Base-by-base conservation (phyloP, 2,113 vertebrate species). In the Bungarus multicinctus region DNA sequence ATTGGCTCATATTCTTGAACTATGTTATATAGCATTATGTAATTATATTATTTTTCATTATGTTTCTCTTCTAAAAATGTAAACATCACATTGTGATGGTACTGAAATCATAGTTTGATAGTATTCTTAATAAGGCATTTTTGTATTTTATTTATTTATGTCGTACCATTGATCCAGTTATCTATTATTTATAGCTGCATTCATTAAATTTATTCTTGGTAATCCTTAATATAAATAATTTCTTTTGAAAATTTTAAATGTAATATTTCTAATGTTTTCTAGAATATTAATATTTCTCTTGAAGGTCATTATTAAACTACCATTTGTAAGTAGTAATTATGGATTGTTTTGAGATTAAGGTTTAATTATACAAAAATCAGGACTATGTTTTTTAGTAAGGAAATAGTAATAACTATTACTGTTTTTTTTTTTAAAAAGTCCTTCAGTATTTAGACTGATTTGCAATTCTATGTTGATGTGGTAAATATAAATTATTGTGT, bases 401-500 rank as follows among this genome's bases (percentile, higher is more conserved):
- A 96, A 57, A 92, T 95, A 93, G 91, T 85, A 93, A 90, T 94
- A 91, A 87, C 90, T 93, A 55, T 97, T 30, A 87, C 91, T 50
- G 92, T 94, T 96, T 95, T 92, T 93, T 96, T 97, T 97, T 96
- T 43, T 95, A 97, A 91, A 95, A 93, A 94, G 90, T 93, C 88
- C 86, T 91, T 74, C 92, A 91, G 91, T 16, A 52, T 93, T 96
- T 97, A 93, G 95, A 92, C 89, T 94, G 90, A 90, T 95, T 81
- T 97, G 95, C 97, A 97, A 97, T 97, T 97, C 96, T 95, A 93
- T 94, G 85, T 94, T 39, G 94, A 88, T 96, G 95, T 97, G 95
- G 92, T 97, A 96, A 97, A 96, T 97, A 96, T 96, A 95, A 97
- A 97, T 97, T 97, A 97, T 91, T 96, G 91, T 97, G 95, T 97